Conservation (phyloP, 2,797 vertebrate genomes). For the Monodelphis domestica region DNA sequence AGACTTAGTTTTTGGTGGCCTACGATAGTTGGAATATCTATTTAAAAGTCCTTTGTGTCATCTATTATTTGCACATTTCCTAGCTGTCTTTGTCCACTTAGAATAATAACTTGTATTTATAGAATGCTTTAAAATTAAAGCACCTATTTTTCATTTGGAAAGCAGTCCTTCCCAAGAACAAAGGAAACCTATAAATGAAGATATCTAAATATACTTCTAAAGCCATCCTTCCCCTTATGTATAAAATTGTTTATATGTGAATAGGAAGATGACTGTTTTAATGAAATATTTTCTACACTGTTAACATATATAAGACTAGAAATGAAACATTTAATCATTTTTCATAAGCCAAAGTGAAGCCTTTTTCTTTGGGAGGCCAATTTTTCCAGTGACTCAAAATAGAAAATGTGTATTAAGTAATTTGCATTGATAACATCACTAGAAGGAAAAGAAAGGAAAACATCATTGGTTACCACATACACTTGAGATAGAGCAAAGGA, state of each 20-base stretch:
- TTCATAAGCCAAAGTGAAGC: constrained; percentile 55
- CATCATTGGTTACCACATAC: constrained; percentile 9
- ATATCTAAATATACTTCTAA: constrained; percentile 59
- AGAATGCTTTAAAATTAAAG: not conserved
- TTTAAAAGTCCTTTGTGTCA: constrained; percentile 4
- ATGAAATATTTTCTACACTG: constrained; percentile 53
- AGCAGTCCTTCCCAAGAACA: not conserved
- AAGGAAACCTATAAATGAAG: constrained; percentile 50
- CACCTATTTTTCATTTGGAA: not conserved
- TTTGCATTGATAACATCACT: constrained; percentile 50
- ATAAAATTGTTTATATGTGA: constrained; percentile 60
- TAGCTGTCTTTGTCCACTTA: constrained; percentile 40
- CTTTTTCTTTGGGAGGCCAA: constrained; percentile 46
- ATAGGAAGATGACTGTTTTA: constrained; percentile 30
- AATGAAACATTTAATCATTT: constrained; percentile 44
- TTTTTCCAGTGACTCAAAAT: constrained; percentile 42
- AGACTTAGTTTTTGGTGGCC: constrained; percentile 22
- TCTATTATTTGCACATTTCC: constrained; percentile 21
- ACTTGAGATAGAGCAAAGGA: constrained; percentile 11
- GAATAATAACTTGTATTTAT: constrained; percentile 28
- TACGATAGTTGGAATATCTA: constrained; percentile 19
- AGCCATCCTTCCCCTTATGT: not conserved
- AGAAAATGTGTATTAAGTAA: constrained; percentile 52
- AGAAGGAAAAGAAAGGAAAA: constrained; percentile 52
- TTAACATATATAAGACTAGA: constrained; percentile 38